These are phyloP conservation scores for Amorpha juglandis DNA, from an alignment of 2,888 invertebrate genomes.

Conservation along the genomic window DNA sequence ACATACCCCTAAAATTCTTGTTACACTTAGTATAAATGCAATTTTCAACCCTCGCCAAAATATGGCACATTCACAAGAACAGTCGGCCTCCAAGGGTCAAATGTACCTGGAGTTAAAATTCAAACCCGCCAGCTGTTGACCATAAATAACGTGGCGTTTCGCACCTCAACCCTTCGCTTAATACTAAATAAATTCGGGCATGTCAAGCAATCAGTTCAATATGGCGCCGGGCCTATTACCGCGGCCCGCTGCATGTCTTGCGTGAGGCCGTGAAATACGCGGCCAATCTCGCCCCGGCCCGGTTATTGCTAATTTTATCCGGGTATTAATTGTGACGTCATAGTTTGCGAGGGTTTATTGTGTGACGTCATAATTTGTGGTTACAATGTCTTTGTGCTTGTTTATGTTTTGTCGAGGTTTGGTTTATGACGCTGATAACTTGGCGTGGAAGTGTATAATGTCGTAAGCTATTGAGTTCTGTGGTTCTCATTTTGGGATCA, in stretches of 20 bases:
- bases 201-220: conserved; percentile 78
- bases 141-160: conserved; percentile 64
- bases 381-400: neutral
- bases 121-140: conserved; percentile 60
- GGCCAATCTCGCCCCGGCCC: conserved; percentile 24
- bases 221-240: conserved; percentile 78
- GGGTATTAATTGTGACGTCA: conserved; percentile 23
- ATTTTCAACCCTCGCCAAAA: conserved; percentile 19
- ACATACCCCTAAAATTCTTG: neutral
- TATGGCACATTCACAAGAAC: conserved; percentile 32
- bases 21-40: neutral
- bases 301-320: conserved; percentile 25
- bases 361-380: conserved; percentile 9
- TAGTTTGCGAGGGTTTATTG: conserved; percentile 20
- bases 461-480: no score
- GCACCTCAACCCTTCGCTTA: conserved; percentile 78
- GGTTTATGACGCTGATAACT: neutral
- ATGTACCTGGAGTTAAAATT: conserved; percentile 51
- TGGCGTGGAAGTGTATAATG: neutral
- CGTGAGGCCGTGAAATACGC: conserved; percentile 45
- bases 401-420: neutral
- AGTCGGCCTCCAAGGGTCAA: conserved; percentile 40
- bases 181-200: conserved; percentile 77
- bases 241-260: conserved; percentile 59
- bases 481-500: no score